These are phyloP conservation scores for Lamproptera curius DNA, from an alignment of 2,888 invertebrate genomes.

Conservation along the genomic window DNA sequence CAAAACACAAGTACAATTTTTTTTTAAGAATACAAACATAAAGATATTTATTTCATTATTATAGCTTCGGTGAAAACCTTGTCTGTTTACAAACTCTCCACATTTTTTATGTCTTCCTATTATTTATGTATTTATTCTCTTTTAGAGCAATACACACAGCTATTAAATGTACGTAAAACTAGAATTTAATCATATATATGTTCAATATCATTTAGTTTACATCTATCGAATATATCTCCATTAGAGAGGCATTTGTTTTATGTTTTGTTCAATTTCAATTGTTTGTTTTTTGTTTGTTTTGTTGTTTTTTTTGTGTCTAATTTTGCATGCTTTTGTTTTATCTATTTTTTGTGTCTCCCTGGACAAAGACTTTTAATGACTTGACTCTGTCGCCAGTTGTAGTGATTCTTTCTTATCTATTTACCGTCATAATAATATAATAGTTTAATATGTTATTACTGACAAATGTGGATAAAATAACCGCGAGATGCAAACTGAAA, in stretches of 20 bases:
- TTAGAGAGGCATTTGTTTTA: not conserved
- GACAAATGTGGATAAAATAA: too few species aligned
- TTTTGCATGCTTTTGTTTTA: conserved; percentile 27
- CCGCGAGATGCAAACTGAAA: too few species aligned
- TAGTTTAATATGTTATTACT: too few species aligned
- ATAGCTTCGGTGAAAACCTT: too few species aligned
- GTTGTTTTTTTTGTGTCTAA: conserved; percentile 4
- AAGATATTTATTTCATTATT: too few species aligned
- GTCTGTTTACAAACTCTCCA: too few species aligned
- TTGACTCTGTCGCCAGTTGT: too few species aligned
- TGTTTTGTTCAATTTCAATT: not conserved
- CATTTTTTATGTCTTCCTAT: too few species aligned
- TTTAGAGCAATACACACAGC: conserved; percentile 30
- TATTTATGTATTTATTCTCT: conserved; percentile 23
- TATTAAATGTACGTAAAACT: conserved; percentile 30
- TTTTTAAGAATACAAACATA: too few species aligned
- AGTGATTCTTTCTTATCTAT: too few species aligned
- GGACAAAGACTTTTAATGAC: conserved; percentile 1
- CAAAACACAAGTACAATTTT: too few species aligned
- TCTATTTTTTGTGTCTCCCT: conserved; percentile 33
- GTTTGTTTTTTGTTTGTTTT: conserved; percentile 23
- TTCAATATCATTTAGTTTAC: conserved; percentile 1
- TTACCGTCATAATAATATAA: too few species aligned
- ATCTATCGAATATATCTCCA: not conserved
- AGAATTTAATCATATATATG: conserved; percentile 7